Conservation (phyloP, 2,888 invertebrate species). For the Leptopilina drosophilae region DNA sequence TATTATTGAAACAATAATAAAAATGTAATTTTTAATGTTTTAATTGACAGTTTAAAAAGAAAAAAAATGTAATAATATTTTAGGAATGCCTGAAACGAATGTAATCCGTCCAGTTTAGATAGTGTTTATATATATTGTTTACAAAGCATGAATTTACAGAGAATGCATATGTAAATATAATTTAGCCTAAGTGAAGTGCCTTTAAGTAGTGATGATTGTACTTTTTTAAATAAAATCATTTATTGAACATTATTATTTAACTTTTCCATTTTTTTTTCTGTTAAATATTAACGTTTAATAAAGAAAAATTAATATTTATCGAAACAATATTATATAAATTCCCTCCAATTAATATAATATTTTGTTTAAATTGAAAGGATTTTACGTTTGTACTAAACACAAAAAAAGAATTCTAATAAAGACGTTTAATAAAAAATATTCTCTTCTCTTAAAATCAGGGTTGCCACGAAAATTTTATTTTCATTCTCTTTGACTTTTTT, state of each 20-base stretch:
- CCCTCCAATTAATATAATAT: slow-evolving; percentile 1
- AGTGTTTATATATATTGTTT: slow-evolving; percentile 2
- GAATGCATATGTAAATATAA: slow-evolving; percentile 63
- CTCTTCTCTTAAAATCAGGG: no score
- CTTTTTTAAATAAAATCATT: slow-evolving; percentile 30
- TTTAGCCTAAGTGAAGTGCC: slow-evolving; percentile 58
- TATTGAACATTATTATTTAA: no score
- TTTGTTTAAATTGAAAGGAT: slow-evolving; percentile 45
- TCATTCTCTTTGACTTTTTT: no score
- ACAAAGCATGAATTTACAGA: slow-evolving; percentile 45
- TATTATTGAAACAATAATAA: not conserved
- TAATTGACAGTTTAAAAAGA: not conserved
- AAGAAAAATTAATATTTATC: slow-evolving; percentile 43
- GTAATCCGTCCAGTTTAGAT: slow-evolving; percentile 55
- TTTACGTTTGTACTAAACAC: slow-evolving; percentile 51
- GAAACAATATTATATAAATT: no score
- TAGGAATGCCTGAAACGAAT: slow-evolving; percentile 45
- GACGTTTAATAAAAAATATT: slow-evolving; percentile 40
- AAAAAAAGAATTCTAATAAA: slow-evolving; percentile 55
- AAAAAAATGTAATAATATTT: slow-evolving; percentile 28
- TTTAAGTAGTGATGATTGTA: slow-evolving; percentile 49
- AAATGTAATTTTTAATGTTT: not conserved
- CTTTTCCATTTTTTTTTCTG: no score
- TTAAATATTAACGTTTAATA: slow-evolving; percentile 46
- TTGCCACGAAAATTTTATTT: no score